Evolutionary conservation across 1,140 invertebrate species (phyloP).

Genomic region (Druon quercuslanigerum): DNA sequence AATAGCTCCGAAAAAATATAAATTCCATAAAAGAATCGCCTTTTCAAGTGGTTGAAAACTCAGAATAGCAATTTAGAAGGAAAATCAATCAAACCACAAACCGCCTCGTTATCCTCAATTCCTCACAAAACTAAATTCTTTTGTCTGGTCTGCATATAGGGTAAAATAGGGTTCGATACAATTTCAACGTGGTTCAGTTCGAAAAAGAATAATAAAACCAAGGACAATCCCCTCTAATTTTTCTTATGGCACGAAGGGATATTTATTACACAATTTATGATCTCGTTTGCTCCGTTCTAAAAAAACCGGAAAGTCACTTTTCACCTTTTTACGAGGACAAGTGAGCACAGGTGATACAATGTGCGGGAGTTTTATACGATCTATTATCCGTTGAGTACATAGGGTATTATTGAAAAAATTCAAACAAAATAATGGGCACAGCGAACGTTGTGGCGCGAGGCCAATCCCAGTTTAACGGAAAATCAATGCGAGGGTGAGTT

Average conservation of each 20-base stretch:
- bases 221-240: background rate
- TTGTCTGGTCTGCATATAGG: too few relatives aligned
- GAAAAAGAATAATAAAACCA: too few relatives aligned
- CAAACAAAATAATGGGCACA: background rate
- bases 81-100: too few relatives aligned
- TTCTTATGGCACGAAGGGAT: background rate
- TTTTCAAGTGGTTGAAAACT: too few relatives aligned
- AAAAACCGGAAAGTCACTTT: constrained; percentile 9
- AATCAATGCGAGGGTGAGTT: constrained; percentile 42
- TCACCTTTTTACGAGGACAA: constrained; percentile 9
- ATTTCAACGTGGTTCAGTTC: too few relatives aligned
- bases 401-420: constrained; percentile 48
- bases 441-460: constrained; percentile 23
- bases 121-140: too few relatives aligned
- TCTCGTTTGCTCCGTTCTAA: background rate
- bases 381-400: constrained; percentile 41
- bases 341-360: constrained; percentile 36
- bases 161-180: too few relatives aligned
- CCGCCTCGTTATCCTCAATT: too few relatives aligned
- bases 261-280: constrained; percentile 2
- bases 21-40: too few relatives aligned
- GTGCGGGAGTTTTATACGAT: constrained; percentile 46
- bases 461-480: constrained; percentile 44
- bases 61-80: too few relatives aligned
- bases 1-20: too few relatives aligned